phyloP scores from a whole-genome alignment of 2,888 invertebrate genomes.

The Argyra leucocephala region DNA sequence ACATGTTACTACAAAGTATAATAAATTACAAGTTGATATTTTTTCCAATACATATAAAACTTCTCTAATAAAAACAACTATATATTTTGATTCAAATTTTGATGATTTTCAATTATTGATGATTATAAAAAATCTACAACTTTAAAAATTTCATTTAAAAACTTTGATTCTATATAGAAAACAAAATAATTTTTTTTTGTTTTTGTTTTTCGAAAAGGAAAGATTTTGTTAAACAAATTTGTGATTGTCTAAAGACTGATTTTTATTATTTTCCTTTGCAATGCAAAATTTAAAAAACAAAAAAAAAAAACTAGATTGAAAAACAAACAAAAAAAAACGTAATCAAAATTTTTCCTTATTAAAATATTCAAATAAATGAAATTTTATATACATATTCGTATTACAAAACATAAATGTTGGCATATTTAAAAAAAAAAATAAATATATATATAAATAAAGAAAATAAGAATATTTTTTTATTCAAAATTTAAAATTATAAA shows the following conservation, averaged over 20 bases:
- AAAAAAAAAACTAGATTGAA: background rate
- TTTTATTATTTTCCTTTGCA: background rate
- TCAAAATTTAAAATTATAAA: background rate
- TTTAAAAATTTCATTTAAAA: too few species aligned
- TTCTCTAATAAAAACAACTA: too few species aligned
- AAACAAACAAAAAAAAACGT: conserved; percentile 4
- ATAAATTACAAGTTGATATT: too few species aligned
- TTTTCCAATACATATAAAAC: too few species aligned
- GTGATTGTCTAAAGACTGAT: conserved; percentile 11
- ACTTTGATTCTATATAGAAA: background rate
- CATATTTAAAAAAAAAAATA: too few species aligned
- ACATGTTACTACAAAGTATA: too few species aligned
- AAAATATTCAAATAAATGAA: background rate
- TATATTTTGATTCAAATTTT: too few species aligned
- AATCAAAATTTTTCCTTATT: conserved; percentile 2
- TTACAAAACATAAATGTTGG: background rate
- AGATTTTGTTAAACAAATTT: conserved; percentile 8
- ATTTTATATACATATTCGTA: background rate
- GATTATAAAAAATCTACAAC: too few species aligned
- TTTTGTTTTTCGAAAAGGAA: background rate
- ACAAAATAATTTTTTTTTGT: background rate
- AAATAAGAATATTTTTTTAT: background rate
- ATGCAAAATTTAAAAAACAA: conserved; percentile 13
- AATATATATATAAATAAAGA: too few species aligned
- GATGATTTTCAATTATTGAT: too few species aligned